A percentile compares a stretch with the other conserved stretches of the same genome.
phyloP scores from a whole-genome alignment of 2,113 vertebrate genomes.

The Chaetorhynchus papuensis region DNA sequence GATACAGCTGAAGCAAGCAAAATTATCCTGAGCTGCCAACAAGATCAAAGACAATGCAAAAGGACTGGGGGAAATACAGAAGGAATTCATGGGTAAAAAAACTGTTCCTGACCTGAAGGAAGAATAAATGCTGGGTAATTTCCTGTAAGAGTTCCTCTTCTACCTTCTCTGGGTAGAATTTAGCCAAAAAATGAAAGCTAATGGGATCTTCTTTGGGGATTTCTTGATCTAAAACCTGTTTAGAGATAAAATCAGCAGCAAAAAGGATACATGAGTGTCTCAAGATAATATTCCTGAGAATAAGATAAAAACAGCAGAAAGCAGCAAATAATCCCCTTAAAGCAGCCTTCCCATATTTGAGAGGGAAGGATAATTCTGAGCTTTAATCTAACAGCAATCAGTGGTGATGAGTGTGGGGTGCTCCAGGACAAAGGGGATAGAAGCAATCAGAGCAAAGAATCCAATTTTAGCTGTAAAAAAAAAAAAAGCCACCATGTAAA shows the following conservation, averaged over 20 bases:
- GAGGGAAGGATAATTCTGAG: background rate
- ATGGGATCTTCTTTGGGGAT: constrained; percentile 91
- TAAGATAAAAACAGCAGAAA: background rate
- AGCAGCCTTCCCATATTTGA: background rate
- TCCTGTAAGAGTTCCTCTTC: constrained; percentile 92
- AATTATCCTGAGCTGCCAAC: background rate
- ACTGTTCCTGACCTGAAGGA: constrained; percentile 83
- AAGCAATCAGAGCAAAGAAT: background rate
- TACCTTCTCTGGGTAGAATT: constrained; percentile 93
- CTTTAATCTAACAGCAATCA: background rate
- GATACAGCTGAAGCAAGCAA: background rate
- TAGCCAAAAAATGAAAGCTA: constrained; percentile 88
- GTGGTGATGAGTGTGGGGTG: background rate
- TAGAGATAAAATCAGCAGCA: background rate
- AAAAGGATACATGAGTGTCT: background rate
- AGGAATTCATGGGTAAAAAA: constrained; percentile 6
- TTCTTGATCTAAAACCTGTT: constrained; percentile 90
- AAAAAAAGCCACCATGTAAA: background rate
- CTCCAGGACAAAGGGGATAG: background rate
- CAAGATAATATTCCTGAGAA: background rate
- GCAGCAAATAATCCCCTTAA: background rate
- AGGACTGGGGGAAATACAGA: background rate
- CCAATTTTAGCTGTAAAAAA: background rate
- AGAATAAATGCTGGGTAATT: constrained; percentile 94
- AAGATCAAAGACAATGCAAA: background rate